Conservation (phyloP, 2,888 invertebrate species). For the Sycophila texana region DNA sequence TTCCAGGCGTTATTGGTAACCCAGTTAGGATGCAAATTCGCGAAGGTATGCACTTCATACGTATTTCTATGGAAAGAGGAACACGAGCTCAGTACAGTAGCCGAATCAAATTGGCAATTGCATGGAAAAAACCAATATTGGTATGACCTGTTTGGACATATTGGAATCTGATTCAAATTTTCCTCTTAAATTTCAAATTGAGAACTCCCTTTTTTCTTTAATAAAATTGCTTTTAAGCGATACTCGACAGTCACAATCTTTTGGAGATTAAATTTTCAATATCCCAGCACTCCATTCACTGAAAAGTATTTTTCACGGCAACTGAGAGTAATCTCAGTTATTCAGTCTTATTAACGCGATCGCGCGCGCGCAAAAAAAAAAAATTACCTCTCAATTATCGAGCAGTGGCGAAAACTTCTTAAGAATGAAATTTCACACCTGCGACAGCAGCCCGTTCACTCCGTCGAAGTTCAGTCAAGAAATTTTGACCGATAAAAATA, state of each 20-base stretch:
- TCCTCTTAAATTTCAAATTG: background rate
- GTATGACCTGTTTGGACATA: slow-evolving; percentile 12
- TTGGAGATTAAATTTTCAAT: too few species aligned
- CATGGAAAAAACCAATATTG: slow-evolving; percentile 26
- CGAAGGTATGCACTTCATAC: background rate
- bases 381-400: too few species aligned
- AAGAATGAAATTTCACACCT: too few species aligned
- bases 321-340: too few species aligned
- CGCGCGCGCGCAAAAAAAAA: too few species aligned
- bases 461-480: background rate
- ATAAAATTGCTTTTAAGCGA: background rate
- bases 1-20: slow-evolving; percentile 5
- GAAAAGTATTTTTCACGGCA: background rate
- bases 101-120: slow-evolving; percentile 31
- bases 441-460: background rate
- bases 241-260: too few species aligned
- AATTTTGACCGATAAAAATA: slow-evolving; percentile 11
- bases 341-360: too few species aligned
- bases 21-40: slow-evolving; percentile 7
- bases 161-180: slow-evolving; percentile 28
- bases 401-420: too few species aligned
- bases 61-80: background rate
- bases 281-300: background rate
- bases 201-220: background rate
- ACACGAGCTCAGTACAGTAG: background rate